These are phyloP conservation scores for Alectoris magna DNA, from an alignment of 2,797 vertebrate species.

Conservation along the genomic window DNA sequence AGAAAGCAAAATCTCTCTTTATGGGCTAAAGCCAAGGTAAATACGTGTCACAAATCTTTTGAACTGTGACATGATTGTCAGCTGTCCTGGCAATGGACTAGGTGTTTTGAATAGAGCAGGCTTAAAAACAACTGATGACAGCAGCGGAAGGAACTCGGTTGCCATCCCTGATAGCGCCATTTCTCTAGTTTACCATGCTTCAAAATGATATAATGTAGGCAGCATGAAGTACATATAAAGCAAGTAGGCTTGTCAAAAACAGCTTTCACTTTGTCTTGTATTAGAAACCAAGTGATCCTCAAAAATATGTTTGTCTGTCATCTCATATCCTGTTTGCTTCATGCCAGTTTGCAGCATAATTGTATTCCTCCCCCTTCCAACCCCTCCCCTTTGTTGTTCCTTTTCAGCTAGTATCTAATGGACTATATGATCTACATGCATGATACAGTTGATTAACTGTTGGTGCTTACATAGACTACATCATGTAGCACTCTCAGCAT, in stretches of 20 bases:
- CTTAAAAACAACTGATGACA: constrained; percentile 19
- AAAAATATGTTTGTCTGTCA: constrained; percentile 77
- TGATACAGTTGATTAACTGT: constrained; percentile 70
- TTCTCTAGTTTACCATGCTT: constrained; percentile 53
- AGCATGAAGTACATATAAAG: constrained; percentile 45
- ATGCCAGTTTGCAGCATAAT: constrained; percentile 68
- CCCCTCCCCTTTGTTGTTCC: constrained; percentile 71
- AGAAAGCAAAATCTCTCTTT: constrained; percentile 63
- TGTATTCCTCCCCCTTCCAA: constrained; percentile 66
- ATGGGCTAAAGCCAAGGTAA: constrained; percentile 55
- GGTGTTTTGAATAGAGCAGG: constrained; percentile 37
- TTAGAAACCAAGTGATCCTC: constrained; percentile 68
- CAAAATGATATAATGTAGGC: constrained; percentile 43
- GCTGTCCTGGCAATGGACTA: background rate
- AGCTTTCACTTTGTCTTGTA: constrained; percentile 67
- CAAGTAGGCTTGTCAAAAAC: constrained; percentile 68
- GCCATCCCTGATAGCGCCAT: constrained; percentile 21
- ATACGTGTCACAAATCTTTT: constrained; percentile 24
- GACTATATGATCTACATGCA: constrained; percentile 68
- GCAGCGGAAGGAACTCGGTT: background rate
- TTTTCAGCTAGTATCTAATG: constrained; percentile 73
- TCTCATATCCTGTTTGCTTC: constrained; percentile 68
- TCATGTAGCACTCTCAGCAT: constrained; percentile 56
- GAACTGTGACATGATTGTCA: constrained; percentile 57
- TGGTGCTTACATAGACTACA: constrained; percentile 66